Percentiles rank a stretch among this genome's conserved stretches.
phyloP scores from a whole-genome alignment of 1,140 invertebrate species.

The Bombus waltoni region DNA sequence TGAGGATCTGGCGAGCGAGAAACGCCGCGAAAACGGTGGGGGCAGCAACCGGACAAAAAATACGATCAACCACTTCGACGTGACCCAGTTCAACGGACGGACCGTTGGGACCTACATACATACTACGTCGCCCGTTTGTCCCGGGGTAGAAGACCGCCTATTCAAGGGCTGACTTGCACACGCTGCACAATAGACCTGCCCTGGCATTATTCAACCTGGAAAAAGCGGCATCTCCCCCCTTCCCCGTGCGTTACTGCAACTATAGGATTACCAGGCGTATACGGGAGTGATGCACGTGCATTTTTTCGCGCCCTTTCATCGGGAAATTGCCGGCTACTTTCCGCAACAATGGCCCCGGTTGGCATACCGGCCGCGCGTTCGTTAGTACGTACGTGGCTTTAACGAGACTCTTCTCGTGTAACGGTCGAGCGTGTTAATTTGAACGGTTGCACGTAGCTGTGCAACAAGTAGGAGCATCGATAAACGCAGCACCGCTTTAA shows the following conservation, averaged over 20 bases:
- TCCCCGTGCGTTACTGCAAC: constrained; percentile 8
- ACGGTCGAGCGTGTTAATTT: constrained; percentile 32
- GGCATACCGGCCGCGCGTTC: neutral
- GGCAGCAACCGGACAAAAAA: constrained; percentile 53
- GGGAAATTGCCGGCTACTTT: constrained; percentile 54
- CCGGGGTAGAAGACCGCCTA: constrained; percentile 55
- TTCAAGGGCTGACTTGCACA: constrained; percentile 70
- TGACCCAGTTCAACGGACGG: constrained; percentile 74
- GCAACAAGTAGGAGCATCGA: neutral
- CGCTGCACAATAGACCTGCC: constrained; percentile 65
- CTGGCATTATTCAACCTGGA: constrained; percentile 64
- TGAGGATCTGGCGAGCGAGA: constrained; percentile 33
- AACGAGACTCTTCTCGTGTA: constrained; percentile 22
- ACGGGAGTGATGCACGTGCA: constrained; percentile 30
- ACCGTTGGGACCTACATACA: constrained; percentile 64
- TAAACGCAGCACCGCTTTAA: neutral
- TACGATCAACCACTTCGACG: constrained; percentile 71
- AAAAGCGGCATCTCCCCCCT: constrained; percentile 51
- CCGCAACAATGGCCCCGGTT: constrained; percentile 39
- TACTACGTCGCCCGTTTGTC: constrained; percentile 23
- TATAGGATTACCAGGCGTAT: neutral
- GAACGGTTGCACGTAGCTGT: neutral
- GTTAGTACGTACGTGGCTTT: constrained; percentile 37
- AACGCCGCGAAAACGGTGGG: neutral
- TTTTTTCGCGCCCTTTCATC: constrained; percentile 54